phyloP scores from a whole-genome alignment of 2,888 invertebrate species.

The Aricia artaxerxes region DNA sequence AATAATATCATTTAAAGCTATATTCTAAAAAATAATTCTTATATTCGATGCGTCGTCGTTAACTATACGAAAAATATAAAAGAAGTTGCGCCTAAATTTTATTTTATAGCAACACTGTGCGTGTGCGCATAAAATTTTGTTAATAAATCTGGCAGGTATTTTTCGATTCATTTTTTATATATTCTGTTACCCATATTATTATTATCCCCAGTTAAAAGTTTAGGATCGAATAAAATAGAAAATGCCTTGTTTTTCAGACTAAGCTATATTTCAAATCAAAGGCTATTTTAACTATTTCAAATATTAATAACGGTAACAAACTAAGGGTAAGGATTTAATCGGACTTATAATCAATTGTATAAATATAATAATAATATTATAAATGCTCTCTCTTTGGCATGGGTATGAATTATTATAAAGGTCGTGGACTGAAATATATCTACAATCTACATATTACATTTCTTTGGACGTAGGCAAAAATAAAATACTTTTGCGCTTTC shows the following conservation, averaged over 20 bases:
- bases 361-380: background rate
- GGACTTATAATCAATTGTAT: background rate
- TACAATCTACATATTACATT: background rate
- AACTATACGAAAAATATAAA: conserved; percentile 15
- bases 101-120: conserved; percentile 19
- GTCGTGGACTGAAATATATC: background rate
- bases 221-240: too few relatives aligned
- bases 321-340: background rate
- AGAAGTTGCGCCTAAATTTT: conserved; percentile 1
- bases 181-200: background rate
- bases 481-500: background rate
- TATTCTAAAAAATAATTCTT: conserved; percentile 40
- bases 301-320: background rate
- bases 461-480: background rate
- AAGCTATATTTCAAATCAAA: background rate
- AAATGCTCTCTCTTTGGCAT: background rate
- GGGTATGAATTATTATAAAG: background rate
- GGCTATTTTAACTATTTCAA: too few relatives aligned
- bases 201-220: background rate
- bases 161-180: conserved; percentile 5
- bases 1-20: conserved; percentile 49
- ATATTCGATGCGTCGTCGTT: conserved; percentile 41
- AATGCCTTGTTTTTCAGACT: background rate
- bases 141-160: conserved; percentile 7
- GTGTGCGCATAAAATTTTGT: background rate